Evolutionary conservation across 1,140 invertebrate genomes (phyloP).

Genomic region (Berghia stephanieae): DNA sequence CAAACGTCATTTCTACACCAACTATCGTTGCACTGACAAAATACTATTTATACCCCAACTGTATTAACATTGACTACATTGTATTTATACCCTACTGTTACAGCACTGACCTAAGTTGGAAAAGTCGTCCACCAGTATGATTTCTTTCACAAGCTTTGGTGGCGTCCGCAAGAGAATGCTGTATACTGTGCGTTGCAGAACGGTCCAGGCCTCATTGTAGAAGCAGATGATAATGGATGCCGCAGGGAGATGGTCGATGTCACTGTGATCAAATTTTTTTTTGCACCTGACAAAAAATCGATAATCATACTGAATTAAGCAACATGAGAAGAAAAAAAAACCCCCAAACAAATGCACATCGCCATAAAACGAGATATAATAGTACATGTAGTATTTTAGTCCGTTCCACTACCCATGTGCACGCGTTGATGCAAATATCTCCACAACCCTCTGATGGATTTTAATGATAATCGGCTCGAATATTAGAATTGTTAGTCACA

Average conservation of each 20-base stretch:
- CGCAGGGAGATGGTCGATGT: constrained; percentile 74
- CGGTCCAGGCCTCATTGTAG: constrained; percentile 85
- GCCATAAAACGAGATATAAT: no score
- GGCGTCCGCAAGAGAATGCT: constrained; percentile 87
- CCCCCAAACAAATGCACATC: no score
- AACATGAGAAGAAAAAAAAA: background rate
- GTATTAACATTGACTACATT: background rate
- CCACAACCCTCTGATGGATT: no score
- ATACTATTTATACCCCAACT: background rate
- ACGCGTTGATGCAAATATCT: no score
- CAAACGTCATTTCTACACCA: no score
- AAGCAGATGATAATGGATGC: constrained; percentile 91
- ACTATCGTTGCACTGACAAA: no score
- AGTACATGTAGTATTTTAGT: no score
- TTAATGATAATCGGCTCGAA: no score
- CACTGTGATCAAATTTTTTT: constrained; percentile 75
- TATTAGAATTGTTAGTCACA: no score
- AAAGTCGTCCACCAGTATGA: constrained; percentile 92
- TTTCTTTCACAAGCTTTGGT: constrained; percentile 82
- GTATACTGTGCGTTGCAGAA: constrained; percentile 85
- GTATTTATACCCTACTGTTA: constrained; percentile 65
- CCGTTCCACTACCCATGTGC: no score
- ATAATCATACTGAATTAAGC: background rate
- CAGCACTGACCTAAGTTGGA: constrained; percentile 82
- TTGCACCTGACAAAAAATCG: constrained; percentile 78